Evolutionary conservation across 2,113 vertebrate genomes (phyloP).

Genomic region (Synodontis membranacea): DNA sequence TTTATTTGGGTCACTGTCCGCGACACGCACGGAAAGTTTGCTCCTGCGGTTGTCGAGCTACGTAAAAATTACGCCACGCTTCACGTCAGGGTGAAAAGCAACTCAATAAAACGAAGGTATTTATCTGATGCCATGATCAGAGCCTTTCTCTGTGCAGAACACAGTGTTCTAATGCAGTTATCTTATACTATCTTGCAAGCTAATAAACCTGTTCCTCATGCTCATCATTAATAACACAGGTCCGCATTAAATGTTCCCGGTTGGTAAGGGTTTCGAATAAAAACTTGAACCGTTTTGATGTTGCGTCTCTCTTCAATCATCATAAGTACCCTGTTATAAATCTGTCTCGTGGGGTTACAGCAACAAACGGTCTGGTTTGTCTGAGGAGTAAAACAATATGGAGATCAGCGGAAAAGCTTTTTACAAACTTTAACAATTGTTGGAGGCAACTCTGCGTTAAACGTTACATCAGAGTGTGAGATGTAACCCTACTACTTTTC

Average conservation of each 20-base stretch:
- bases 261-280: background rate
- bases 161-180: background rate
- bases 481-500: constrained; percentile 21
- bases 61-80: background rate
- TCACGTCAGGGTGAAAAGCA: background rate
- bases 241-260: background rate
- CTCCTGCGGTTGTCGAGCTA: background rate
- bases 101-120: background rate
- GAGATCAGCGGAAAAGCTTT: background rate
- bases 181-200: background rate
- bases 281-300: background rate
- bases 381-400: background rate
- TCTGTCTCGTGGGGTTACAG: background rate
- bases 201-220: background rate
- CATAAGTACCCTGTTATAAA: background rate
- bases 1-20: constrained; percentile 1
- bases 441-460: background rate
- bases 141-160: background rate
- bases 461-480: constrained; percentile 10
- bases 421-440: constrained; percentile 4
- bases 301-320: constrained; percentile 10
- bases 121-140: background rate
- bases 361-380: background rate
- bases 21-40: background rate
- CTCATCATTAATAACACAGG: background rate